A percentile compares a stretch with the other conserved stretches of the same genome.
Conservation (phyloP, 2,113 vertebrate genomes). For the Corythaixoides concolor region DNA sequence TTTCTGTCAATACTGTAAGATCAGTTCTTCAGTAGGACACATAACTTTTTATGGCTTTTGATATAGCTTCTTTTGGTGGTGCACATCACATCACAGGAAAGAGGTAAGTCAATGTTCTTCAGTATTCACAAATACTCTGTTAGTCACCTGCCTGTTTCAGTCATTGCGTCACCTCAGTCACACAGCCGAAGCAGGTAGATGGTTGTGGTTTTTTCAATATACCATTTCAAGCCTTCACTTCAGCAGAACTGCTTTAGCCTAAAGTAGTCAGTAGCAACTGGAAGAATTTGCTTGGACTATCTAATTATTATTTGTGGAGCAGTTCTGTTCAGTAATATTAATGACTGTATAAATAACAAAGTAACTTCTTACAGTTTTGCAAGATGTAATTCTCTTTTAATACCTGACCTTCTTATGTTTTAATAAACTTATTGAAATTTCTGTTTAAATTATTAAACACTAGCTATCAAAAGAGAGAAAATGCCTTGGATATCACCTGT, state of each 20-base stretch:
- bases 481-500: neutral
- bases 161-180: neutral
- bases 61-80: neutral
- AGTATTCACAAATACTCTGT: neutral
- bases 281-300: neutral
- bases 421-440: slow-evolving; percentile 16
- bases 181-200: neutral
- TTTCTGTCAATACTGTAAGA: fast-evolving
- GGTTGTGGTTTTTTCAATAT: neutral
- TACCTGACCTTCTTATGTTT: slow-evolving; percentile 18
- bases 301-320: neutral
- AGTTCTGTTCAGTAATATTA: slow-evolving; percentile 37
- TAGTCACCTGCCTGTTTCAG: neutral
- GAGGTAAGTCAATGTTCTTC: neutral
- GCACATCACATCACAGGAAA: neutral
- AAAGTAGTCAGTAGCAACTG: neutral
- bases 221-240: neutral
- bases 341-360: slow-evolving; percentile 54
- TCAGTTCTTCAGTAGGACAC: neutral
- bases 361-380: neutral
- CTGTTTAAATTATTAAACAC: slow-evolving; percentile 49
- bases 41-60: neutral
- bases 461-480: neutral
- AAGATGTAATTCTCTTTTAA: slow-evolving; percentile 40
- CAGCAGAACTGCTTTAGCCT: neutral